These are phyloP conservation scores for Hyles vespertilio DNA, from an alignment of 1,140 invertebrate genomes.

Conservation along the genomic window DNA sequence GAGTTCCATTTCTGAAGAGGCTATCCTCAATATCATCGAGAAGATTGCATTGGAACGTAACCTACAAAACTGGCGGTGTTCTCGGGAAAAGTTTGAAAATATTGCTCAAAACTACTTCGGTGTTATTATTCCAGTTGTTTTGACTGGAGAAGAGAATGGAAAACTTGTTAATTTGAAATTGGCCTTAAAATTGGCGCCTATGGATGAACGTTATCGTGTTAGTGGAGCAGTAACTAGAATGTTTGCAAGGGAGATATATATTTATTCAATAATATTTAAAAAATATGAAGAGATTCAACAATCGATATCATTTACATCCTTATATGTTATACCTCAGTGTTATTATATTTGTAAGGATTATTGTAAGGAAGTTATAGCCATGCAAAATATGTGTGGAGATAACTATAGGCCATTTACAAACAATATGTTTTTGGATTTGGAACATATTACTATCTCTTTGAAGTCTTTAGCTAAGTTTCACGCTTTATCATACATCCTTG, in stretches of 20 bases:
- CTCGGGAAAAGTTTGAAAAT: conserved; percentile 36
- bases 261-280: conserved; percentile 41
- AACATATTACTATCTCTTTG: conserved; percentile 43
- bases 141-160: conserved; percentile 34
- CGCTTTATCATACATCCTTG: conserved; percentile 53
- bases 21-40: conserved; percentile 30
- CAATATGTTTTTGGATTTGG: conserved; percentile 43
- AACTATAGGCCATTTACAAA: conserved; percentile 44
- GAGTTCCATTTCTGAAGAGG: conserved; percentile 26
- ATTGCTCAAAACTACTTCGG: conserved; percentile 65
- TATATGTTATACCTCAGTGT: conserved; percentile 42
- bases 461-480: conserved; percentile 52
- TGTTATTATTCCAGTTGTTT: conserved; percentile 43
- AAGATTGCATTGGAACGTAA: conserved; percentile 26
- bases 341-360: conserved; percentile 47
- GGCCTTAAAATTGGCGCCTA: conserved; percentile 60
- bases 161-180: conserved; percentile 26
- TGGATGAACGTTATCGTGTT: conserved; percentile 53
- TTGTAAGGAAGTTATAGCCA: conserved; percentile 52
- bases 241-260: conserved; percentile 56
- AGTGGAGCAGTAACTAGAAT: conserved; percentile 59
- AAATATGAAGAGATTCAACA: conserved; percentile 37
- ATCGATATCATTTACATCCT: conserved; percentile 6
- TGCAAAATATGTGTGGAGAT: conserved; percentile 52
- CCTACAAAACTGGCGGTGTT: conserved; percentile 33